Conservation (phyloP, 2,113 vertebrate genomes). For the Lampris incognitus region DNA sequence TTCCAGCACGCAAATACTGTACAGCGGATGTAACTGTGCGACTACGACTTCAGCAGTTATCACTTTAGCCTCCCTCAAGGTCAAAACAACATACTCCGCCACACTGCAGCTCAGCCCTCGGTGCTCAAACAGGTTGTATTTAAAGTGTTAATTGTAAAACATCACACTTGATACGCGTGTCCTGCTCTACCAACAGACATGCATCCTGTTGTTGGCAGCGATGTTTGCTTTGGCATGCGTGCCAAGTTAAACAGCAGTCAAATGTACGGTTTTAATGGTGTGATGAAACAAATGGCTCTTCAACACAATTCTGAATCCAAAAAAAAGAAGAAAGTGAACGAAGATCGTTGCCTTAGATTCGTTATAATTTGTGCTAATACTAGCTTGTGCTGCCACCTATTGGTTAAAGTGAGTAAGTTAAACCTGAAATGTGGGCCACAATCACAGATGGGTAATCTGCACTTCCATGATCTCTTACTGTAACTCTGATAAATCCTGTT, state of each 20-base stretch:
- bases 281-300: too few relatives aligned
- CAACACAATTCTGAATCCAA: background rate
- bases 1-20: background rate
- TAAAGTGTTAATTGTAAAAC: too few relatives aligned
- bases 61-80: background rate
- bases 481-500: too few relatives aligned
- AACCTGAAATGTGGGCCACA: background rate
- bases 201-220: background rate
- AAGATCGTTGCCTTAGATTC: background rate
- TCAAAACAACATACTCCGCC: background rate
- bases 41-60: background rate
- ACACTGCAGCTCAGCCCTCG: too few relatives aligned
- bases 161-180: too few relatives aligned
- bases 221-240: background rate
- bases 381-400: conserved; percentile 64
- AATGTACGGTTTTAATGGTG: too few relatives aligned
- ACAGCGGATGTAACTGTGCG: background rate
- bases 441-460: too few relatives aligned
- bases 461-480: too few relatives aligned
- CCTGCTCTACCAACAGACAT: background rate
- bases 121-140: too few relatives aligned
- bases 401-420: conserved; percentile 28
- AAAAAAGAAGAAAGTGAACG: background rate
- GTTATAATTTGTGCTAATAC: background rate
- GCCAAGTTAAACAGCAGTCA: background rate